Evolutionary conservation across 2,113 vertebrate genomes (phyloP).

Genomic region (cat (Felis catus)): DNA sequence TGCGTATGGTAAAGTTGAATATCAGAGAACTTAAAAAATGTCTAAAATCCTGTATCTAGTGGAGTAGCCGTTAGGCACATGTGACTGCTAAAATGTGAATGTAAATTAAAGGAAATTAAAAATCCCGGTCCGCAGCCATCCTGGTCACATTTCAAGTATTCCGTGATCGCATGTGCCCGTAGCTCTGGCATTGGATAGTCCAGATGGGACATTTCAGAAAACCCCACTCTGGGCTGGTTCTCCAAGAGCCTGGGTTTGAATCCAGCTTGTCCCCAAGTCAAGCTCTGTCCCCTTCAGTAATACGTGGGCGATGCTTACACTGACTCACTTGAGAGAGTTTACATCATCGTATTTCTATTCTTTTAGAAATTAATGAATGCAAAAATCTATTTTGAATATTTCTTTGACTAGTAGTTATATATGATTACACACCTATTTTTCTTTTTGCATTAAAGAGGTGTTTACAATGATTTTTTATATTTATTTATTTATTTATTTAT

Average conservation of each 20-base stretch:
- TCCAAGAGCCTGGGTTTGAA: neutral
- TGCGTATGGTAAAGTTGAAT: neutral
- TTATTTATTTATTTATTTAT: too few relatives aligned
- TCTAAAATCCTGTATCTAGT: neutral
- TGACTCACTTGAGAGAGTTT: neutral
- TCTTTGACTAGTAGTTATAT: neutral
- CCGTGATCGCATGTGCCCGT: too few relatives aligned
- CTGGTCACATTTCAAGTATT: neutral
- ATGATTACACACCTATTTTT: neutral
- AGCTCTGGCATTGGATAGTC: neutral
- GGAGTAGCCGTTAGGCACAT: neutral
- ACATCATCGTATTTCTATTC: neutral
- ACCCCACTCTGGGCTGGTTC: neutral
- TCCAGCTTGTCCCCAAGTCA: too few relatives aligned
- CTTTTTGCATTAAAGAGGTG: neutral
- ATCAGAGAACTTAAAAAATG: neutral
- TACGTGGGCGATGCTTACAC: neutral
- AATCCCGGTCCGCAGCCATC: neutral
- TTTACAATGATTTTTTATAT: neutral
- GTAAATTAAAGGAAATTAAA: neutral
- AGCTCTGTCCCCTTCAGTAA: neutral
- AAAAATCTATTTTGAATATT: neutral
- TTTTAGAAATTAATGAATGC: neutral
- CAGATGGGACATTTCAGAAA: neutral
- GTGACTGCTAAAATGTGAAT: neutral